Conservation (phyloP, 2,797 vertebrate species). For the Pseudocheirus occidentalis region DNA sequence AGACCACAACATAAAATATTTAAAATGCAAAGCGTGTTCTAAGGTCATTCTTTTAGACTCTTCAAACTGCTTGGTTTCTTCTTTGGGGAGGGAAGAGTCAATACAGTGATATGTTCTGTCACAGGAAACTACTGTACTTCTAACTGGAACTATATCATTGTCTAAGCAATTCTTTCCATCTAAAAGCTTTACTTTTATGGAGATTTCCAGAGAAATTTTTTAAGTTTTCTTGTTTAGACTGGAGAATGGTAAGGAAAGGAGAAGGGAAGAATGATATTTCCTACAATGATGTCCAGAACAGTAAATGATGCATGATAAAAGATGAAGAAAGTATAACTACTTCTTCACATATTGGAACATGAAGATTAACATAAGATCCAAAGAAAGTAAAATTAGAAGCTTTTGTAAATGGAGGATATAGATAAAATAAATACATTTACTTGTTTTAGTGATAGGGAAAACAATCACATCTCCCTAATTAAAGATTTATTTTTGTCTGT, state of each 20-base stretch:
- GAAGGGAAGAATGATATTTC: constrained; percentile 42
- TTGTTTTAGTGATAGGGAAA: constrained; percentile 39
- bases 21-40: constrained; percentile 6
- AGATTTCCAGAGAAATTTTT: constrained; percentile 64
- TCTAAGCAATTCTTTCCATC: neutral
- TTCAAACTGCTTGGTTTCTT: constrained; percentile 25
- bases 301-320: constrained; percentile 45
- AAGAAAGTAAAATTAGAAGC: constrained; percentile 39
- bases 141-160: neutral
- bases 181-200: constrained; percentile 11
- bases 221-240: constrained; percentile 53
- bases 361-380: constrained; percentile 40
- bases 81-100: neutral
- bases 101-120: neutral
- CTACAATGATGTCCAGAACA: constrained; percentile 25
- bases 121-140: neutral
- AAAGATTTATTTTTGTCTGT: neutral
- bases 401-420: constrained; percentile 52
- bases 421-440: constrained; percentile 1
- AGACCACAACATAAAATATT: neutral
- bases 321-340: constrained; percentile 48
- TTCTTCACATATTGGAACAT: constrained; percentile 48
- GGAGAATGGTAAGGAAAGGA: neutral
- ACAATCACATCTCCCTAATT: constrained; percentile 16
- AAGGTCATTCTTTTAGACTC: constrained; percentile 26